Evolutionary conservation across 2,888 invertebrate species (phyloP).

Genomic region (Nymphalis urticae): DNA sequence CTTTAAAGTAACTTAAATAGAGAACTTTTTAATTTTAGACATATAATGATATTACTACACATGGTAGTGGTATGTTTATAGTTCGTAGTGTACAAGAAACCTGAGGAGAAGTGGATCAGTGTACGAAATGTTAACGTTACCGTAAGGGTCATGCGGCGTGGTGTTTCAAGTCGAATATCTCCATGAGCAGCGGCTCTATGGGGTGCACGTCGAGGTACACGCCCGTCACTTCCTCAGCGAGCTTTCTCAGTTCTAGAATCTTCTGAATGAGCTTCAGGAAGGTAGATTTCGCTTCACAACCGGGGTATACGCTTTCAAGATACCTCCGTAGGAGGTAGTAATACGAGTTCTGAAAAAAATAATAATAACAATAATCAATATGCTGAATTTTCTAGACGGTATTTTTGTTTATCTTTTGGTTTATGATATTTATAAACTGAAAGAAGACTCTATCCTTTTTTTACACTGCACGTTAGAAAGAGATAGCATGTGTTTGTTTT

Average conservation of each 20-base stretch:
- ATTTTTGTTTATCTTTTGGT: too few species aligned
- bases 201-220: slow-evolving; percentile 97
- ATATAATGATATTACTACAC: neutral
- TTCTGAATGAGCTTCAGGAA: slow-evolving; percentile 94
- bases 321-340: slow-evolving; percentile 93
- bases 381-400: too few species aligned
- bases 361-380: too few species aligned
- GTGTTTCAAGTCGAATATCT: slow-evolving; percentile 95
- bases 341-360: slow-evolving; percentile 88
- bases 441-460: too few species aligned
- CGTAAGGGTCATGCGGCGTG: slow-evolving; percentile 53
- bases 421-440: too few species aligned
- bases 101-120: neutral
- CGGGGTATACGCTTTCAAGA: slow-evolving; percentile 90
- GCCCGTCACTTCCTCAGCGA: slow-evolving; percentile 95
- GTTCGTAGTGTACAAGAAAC: neutral
- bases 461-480: too few species aligned
- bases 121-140: neutral
- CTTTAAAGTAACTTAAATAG: neutral
- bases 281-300: slow-evolving; percentile 93
- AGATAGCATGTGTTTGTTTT: too few species aligned
- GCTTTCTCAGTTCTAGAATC: slow-evolving; percentile 92
- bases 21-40: neutral
- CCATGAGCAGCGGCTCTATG: slow-evolving; percentile 95
- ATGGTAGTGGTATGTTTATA: neutral